Conservation (phyloP, 1,140 invertebrate genomes). For the Zaprionus tsacasi region DNA sequence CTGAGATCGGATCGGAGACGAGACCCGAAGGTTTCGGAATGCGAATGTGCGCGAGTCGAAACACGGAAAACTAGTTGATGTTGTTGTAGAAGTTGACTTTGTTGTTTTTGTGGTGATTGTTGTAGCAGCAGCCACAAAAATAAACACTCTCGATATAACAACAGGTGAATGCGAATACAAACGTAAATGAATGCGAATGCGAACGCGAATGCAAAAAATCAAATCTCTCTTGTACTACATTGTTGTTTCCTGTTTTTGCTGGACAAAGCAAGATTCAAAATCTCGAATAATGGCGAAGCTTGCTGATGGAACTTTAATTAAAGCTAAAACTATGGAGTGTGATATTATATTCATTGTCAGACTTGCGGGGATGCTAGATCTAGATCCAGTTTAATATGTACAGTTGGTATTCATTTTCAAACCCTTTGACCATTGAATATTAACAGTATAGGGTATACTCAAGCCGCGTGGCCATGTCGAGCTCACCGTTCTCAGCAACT, state of each 20-base stretch:
- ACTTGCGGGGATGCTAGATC: background rate
- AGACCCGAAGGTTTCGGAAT: conserved; percentile 53
- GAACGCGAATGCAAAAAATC: conserved; percentile 62
- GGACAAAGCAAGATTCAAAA: background rate
- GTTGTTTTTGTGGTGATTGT: conserved; percentile 27
- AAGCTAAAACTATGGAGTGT: background rate
- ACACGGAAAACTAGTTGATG: conserved; percentile 77
- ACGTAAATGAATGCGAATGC: conserved; percentile 22
- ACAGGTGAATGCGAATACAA: conserved; percentile 74
- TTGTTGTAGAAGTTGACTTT: conserved; percentile 47
- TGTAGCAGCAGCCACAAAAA: conserved; percentile 55
- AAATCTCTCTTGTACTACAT: conserved; percentile 47
- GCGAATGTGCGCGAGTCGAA: conserved; percentile 51
- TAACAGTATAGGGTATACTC: too few species aligned
- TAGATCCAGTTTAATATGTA: background rate
- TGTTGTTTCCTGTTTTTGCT: conserved; percentile 63
- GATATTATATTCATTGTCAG: background rate
- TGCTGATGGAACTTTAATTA: background rate
- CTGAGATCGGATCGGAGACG: conserved; percentile 24
- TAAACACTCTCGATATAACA: conserved; percentile 69
- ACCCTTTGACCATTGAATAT: too few species aligned
- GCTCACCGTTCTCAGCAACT: too few species aligned
- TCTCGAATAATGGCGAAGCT: background rate
- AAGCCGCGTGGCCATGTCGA: too few species aligned
- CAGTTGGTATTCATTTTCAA: too few species aligned